Percentiles rank a stretch among this genome's conserved stretches.
These are phyloP conservation scores for Plestiodon gilberti DNA, from an alignment of 2,113 vertebrate genomes.

Conservation along the genomic window DNA sequence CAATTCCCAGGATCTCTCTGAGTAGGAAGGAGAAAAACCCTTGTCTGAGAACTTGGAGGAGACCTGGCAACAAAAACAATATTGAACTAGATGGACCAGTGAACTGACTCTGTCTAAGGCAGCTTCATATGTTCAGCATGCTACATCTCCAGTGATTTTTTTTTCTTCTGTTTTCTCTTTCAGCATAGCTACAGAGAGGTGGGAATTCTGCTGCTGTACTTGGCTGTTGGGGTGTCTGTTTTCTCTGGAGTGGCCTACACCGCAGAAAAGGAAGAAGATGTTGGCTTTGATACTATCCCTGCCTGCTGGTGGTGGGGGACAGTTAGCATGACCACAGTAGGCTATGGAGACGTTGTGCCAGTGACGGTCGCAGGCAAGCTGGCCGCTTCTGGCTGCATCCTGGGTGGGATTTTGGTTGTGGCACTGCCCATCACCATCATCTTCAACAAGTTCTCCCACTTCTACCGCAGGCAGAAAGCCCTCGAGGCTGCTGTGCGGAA, in stretches of 20 bases:
- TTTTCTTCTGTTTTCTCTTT: conserved; percentile 60
- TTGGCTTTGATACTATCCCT: conserved; percentile 94
- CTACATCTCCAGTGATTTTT: neutral
- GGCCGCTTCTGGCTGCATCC: conserved; percentile 93
- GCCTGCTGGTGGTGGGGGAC: conserved; percentile 99
- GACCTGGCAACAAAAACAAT: neutral
- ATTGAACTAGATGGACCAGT: too few species aligned
- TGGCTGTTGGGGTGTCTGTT: conserved; percentile 92
- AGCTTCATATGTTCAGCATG: too few species aligned
- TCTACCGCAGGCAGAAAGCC: conserved; percentile 94
- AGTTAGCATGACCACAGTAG: conserved; percentile 97
- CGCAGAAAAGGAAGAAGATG: conserved; percentile 90
- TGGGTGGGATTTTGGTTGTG: conserved; percentile 94
- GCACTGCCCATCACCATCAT: conserved; percentile 98
- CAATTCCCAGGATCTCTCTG: too few species aligned
- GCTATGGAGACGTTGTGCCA: conserved; percentile 94
- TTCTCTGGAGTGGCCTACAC: conserved; percentile 96
- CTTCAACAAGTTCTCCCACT: conserved; percentile 99
- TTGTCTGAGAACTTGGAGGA: neutral
- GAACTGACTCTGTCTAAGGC: too few species aligned
- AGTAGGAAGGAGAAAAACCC: neutral
- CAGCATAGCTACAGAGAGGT: conserved; percentile 98
- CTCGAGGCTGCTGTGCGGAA: conserved; percentile 92
- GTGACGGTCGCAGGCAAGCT: conserved; percentile 93
- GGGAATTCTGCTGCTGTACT: conserved; percentile 93